These are phyloP conservation scores for Lasiurus borealis DNA, from an alignment of 2,113 vertebrate species.

Conservation along the genomic window DNA sequence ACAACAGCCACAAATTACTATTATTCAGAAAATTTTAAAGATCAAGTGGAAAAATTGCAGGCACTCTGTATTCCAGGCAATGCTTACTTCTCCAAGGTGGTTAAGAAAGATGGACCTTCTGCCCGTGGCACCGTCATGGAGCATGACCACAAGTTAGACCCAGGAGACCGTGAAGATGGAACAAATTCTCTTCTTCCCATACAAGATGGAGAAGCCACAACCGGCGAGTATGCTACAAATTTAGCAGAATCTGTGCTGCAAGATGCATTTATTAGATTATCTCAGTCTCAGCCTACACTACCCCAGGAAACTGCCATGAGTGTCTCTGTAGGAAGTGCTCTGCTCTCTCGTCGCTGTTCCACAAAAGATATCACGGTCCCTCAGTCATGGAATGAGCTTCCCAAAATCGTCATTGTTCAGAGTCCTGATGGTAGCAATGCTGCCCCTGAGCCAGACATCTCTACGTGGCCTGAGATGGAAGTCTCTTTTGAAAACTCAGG, in stretches of 20 bases:
- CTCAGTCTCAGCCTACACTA: conserved; percentile 91
- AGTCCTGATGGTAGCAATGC: conserved; percentile 94
- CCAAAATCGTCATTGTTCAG: conserved; percentile 97
- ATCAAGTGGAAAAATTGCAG: conserved; percentile 57
- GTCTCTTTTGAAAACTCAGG: conserved; percentile 71
- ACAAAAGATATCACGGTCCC: conserved; percentile 82
- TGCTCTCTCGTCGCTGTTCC: conserved; percentile 69
- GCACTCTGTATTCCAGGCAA: not conserved
- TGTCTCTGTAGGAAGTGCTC: conserved; percentile 83
- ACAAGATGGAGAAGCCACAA: conserved; percentile 82
- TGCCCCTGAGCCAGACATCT: conserved; percentile 83
- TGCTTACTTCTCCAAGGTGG: conserved; percentile 66
- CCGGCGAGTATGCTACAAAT: conserved; percentile 95
- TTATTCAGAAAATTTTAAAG: conserved; percentile 32
- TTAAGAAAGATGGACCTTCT: conserved; percentile 69
- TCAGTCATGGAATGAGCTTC: conserved; percentile 93
- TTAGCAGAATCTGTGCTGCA: conserved; percentile 96
- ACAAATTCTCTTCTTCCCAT: conserved; percentile 9
- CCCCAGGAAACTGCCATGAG: conserved; percentile 89
- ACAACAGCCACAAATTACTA: conserved; percentile 3
- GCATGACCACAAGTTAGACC: conserved; percentile 63
- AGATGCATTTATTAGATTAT: conserved; percentile 96
- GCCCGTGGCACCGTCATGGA: not conserved
- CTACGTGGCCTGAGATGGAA: conserved; percentile 82
- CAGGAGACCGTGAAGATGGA: not conserved